Conservation (phyloP, 2,888 invertebrate genomes). For the Notocelia uddmanniana region DNA sequence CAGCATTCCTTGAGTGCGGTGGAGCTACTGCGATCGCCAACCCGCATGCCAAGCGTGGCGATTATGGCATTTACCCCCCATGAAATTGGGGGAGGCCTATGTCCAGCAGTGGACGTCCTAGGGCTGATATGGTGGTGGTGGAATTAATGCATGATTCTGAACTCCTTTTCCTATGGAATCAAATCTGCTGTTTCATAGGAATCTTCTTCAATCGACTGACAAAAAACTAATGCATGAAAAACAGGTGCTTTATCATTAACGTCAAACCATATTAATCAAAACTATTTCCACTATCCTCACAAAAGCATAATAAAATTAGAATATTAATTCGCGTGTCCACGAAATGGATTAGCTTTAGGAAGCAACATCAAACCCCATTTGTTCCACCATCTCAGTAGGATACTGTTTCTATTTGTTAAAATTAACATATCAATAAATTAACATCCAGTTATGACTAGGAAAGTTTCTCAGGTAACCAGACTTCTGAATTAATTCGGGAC, state of each 20-base stretch:
- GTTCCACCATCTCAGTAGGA: conserved; percentile 82
- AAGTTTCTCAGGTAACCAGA: conserved; percentile 41
- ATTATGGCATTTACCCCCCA: too few species aligned
- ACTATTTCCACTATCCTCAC: conserved; percentile 46
- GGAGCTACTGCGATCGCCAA: too few species aligned
- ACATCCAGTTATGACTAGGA: conserved; percentile 57
- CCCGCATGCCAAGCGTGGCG: too few species aligned
- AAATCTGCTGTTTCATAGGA: too few species aligned
- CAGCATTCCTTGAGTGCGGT: too few species aligned
- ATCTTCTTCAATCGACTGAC: too few species aligned
- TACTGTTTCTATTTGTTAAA: conserved; percentile 80
- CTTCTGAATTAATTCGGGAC: conserved; percentile 35
- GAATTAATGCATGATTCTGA: too few species aligned
- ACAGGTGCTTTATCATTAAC: conserved; percentile 4
- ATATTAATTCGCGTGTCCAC: conserved; percentile 56
- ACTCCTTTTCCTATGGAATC: too few species aligned
- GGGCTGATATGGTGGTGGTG: too few species aligned
- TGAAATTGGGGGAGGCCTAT: too few species aligned
- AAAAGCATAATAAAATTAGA: conserved; percentile 55
- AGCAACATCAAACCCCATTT: conserved; percentile 71
- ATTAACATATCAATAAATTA: conserved; percentile 79
- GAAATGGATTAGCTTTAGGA: conserved; percentile 71
- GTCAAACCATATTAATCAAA: conserved; percentile 7
- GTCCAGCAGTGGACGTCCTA: too few species aligned
- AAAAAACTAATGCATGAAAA: neutral